Evolutionary conservation across 92 coral and sea anemone species (phyloP), one percentile per base, ranked within the genome.

Genomic region (Siderastrea radians): DNA sequence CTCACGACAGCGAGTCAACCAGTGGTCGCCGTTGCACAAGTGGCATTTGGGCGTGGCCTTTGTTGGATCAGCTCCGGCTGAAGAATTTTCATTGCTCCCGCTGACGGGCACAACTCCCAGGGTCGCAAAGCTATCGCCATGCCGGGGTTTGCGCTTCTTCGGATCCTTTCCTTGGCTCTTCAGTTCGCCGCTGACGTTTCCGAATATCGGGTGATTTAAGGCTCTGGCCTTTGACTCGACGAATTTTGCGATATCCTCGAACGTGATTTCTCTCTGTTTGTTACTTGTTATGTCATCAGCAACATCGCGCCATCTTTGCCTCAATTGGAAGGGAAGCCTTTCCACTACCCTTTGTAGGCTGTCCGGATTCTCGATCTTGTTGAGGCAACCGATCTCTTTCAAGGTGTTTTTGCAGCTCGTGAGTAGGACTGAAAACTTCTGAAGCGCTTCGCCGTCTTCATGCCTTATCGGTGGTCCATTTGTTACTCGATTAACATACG

Each of bases 361-460:
- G n/a, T 83, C 85, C 14, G 76, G 84, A 26, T 86, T 78, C 49
- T 86, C 85, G 7, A 78, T 62, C 4, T 57, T 50, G 85, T 61
- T 86, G 5, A 86, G 67, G 57, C 78, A 86, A 11, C 90, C 75
- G 55, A 86, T 86, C 12, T 86, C 90, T 3, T 60, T 84, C n/a
- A 77, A 19, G 6, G 90, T 86, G 78, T 86, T 86, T 1, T 55
- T 64, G 46, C 90, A 76, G 68, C 90, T 86, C 19, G 85, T 77
- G 7, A 86, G 75, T 13, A 87, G 73, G 2, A 81, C 54, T 1
- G 87, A 81, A 13, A 87, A 87, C 73, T 17, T 80, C 48, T 81
- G 81, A 4, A 87, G 67, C 38, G 88, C 91, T 1, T 79, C 43
- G 16, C 91, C 91, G 12, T 87, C 87, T 53, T 87, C 87, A 80